A percentile compares a stretch with the other conserved stretches of the same genome.
phyloP scores from a whole-genome alignment of 64 coral and sea anemone genomes.

The Actinia tenebrosa region DNA sequence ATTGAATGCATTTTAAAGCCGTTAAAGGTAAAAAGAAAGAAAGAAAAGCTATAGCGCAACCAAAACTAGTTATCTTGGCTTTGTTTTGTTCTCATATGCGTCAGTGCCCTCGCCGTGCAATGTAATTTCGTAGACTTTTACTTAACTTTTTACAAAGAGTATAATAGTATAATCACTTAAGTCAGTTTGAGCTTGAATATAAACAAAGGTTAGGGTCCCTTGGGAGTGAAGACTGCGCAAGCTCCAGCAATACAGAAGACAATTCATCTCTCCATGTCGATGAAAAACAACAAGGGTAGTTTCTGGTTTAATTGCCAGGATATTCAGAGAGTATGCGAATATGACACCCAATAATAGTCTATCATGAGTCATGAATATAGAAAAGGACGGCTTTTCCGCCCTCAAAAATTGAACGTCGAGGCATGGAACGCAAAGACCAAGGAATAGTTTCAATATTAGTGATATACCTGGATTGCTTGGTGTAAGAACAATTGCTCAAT shows the following conservation, averaged over 20 bases:
- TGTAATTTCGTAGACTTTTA: background rate
- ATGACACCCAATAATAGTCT: background rate
- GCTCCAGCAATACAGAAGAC: background rate
- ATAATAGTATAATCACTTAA: background rate
- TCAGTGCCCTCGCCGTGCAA: background rate
- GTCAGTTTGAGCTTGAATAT: background rate
- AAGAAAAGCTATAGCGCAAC: background rate
- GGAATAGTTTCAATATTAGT: background rate
- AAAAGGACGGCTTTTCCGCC: background rate
- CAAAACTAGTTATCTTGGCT: background rate
- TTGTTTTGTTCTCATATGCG: background rate
- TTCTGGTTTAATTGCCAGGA: background rate
- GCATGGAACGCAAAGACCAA: background rate
- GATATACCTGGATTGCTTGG: too few species aligned
- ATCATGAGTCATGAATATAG: background rate
- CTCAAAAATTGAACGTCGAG: background rate
- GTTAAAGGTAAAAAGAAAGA: background rate
- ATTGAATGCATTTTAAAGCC: too few species aligned
- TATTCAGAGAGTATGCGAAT: background rate
- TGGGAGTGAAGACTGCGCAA: background rate
- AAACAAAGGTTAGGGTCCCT: background rate
- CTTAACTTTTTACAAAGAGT: background rate
- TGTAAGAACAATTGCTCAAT: too few species aligned
- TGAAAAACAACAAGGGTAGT: background rate
- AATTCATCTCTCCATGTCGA: background rate